These are phyloP conservation scores for Zapus hudsonius DNA, from an alignment of 2,113 vertebrate genomes.

Conservation along the genomic window DNA sequence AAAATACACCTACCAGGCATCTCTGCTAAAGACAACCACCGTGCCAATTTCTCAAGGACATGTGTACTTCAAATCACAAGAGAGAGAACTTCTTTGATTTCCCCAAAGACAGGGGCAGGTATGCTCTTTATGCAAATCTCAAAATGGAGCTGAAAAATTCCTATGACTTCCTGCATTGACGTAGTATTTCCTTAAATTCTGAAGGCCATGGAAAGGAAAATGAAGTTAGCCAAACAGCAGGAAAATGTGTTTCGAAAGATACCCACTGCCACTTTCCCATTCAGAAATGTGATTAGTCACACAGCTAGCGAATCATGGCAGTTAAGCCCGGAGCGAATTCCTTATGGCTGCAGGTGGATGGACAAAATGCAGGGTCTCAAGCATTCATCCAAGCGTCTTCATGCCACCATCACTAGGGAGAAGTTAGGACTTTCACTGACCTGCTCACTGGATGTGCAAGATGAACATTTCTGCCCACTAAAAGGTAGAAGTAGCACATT, in stretches of 20 bases:
- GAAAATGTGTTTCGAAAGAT: background rate
- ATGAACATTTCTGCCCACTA: background rate
- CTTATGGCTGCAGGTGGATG: background rate
- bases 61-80: background rate
- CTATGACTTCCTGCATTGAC: background rate
- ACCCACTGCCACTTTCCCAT: background rate
- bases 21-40: background rate
- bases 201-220: slow-evolving; percentile 13
- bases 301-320: background rate
- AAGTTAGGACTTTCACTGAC: background rate
- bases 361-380: background rate
- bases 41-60: slow-evolving; percentile 43
- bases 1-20: background rate
- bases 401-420: background rate
- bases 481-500: background rate
- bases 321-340: background rate
- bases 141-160: background rate
- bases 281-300: slow-evolving; percentile 32
- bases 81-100: slow-evolving; percentile 50
- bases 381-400: background rate
- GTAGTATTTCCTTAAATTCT: background rate
- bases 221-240: slow-evolving; percentile 31
- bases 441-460: background rate
- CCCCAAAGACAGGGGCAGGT: slow-evolving; percentile 59
- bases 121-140: slow-evolving; percentile 6